phyloP scores from a whole-genome alignment of 2,797 vertebrate genomes.

The Ibycter americanus region DNA sequence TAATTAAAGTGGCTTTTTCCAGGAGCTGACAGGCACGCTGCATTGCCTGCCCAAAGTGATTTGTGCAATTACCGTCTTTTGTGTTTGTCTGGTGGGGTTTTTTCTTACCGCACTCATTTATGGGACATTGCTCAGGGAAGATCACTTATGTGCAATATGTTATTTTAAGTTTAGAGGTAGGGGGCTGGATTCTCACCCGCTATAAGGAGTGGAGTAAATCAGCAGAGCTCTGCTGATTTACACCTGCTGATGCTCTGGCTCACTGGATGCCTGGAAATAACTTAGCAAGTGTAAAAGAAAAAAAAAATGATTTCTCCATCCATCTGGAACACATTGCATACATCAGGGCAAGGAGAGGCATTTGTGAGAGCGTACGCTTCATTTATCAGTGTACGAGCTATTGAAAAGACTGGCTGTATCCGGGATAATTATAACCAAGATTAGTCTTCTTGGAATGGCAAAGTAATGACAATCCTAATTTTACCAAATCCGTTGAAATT shows the following conservation, averaged over 20 bases:
- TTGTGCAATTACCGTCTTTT: background rate
- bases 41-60: background rate
- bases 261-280: background rate
- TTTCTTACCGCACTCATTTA: background rate
- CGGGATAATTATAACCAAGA: conserved; percentile 13
- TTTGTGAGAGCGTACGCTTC: conserved; percentile 5
- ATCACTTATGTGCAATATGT: background rate
- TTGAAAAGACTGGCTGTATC: conserved; percentile 16
- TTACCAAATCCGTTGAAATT: conserved; percentile 24
- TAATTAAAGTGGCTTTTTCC: conserved; percentile 36
- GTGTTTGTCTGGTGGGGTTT: background rate
- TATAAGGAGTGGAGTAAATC: background rate
- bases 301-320: background rate
- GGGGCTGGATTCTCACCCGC: background rate
- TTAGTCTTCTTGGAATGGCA: conserved; percentile 13
- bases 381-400: conserved; percentile 7
- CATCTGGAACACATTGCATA: conserved; percentile 33
- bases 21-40: background rate
- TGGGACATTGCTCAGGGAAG: background rate
- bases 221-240: background rate
- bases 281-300: conserved; percentile 26
- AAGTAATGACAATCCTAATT: conserved; percentile 14
- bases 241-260: background rate
- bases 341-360: conserved; percentile 8
- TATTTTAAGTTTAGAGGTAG: background rate